These are phyloP conservation scores for Ramazzottius varieornatus DNA, from an alignment of 2,888 invertebrate genomes.

Conservation along the genomic window DNA sequence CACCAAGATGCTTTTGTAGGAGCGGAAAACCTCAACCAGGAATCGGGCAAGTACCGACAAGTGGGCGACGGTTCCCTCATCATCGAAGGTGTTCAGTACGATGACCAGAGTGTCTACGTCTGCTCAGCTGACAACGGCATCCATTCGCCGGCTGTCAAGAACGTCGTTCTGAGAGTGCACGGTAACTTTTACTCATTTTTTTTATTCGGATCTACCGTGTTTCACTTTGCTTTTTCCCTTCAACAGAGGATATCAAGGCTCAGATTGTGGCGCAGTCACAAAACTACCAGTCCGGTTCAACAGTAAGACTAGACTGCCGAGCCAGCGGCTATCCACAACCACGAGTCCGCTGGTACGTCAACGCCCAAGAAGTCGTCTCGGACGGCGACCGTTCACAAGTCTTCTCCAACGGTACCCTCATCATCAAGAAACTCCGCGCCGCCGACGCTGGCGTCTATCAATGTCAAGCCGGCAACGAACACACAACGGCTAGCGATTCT, in stretches of 20 bases:
- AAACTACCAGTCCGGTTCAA: conserved; percentile 14
- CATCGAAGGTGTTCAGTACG: conserved; percentile 40
- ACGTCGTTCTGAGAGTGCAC: conserved; percentile 31
- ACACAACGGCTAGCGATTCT: conserved; percentile 33
- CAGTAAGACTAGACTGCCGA: conserved; percentile 17
- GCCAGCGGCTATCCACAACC: conserved; percentile 17
- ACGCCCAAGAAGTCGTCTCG: conserved; percentile 9
- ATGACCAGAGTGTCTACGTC: conserved; percentile 54
- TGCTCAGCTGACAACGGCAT: conserved; percentile 66
- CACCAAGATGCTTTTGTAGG: too few relatives aligned
- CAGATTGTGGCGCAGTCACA: conserved; percentile 15
- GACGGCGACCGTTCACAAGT: conserved; percentile 11
- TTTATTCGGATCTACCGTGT: neutral
- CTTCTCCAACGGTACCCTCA: conserved; percentile 34
- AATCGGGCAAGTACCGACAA: conserved; percentile 33
- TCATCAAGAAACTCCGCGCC: conserved; percentile 34
- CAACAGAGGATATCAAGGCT: conserved; percentile 14
- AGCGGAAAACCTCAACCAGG: neutral
- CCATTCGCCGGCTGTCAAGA: conserved; percentile 47
- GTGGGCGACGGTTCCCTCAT: conserved; percentile 43
- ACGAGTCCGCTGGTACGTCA: conserved; percentile 15
- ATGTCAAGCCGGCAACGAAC: conserved; percentile 52
- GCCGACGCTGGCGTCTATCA: conserved; percentile 52
- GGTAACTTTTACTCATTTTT: neutral
- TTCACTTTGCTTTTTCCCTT: neutral